Evolutionary conservation across 2,888 invertebrate species (phyloP), one percentile per base, ranked within the genome.

Genomic region (Lasioglossum zephyrum): DNA sequence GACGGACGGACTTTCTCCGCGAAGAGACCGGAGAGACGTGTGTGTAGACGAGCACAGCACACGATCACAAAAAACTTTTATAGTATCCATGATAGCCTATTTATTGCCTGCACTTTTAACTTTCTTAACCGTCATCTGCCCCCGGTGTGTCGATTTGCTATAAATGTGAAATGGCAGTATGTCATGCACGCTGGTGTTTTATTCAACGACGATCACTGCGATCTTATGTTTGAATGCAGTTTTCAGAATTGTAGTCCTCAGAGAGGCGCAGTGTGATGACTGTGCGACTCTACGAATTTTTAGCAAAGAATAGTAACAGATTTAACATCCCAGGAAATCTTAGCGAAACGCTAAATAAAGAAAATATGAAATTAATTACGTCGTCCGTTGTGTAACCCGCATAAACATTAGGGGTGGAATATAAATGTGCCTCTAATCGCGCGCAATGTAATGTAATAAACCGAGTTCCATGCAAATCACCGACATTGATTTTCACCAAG

Each of bases 81-180:
- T 16, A 6, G 6, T 63, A 60, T 16, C 63, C 31, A 47, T 47
- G 63, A 63, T 31, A 63, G 63, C 31, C 31, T 63, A 31, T 31
- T 31, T 13, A 53, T 60, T 26, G 13, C 26, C 63, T 16, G 63
- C 16, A 63, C 31, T 63, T 63, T 31, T 16, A 63, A 63, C 63
- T 63, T 63, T 63, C 31, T 16, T 63, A 63, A 63, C 63, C 26
- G 31, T 16, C 16, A 63, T 63, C 63, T 31, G 31, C 11, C 16
- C 16, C 31, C 31, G 6, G 2, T 63, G 63, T 63, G 63, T 63
- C 63, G 63, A 63, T 63, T 31, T 63, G 26, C 63, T 31, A 63
- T 63, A 26, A 63, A 26, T 16, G 63, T 63, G 63, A 63, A 63
- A 63, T 63, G 63, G 31, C 63, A 63, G 63, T 63, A 26, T 63